Percentiles rank a stretch among this genome's conserved stretches.
Evolutionary conservation across 2,888 invertebrate genomes (phyloP).

Genomic region (Drosophila borborema): DNA sequence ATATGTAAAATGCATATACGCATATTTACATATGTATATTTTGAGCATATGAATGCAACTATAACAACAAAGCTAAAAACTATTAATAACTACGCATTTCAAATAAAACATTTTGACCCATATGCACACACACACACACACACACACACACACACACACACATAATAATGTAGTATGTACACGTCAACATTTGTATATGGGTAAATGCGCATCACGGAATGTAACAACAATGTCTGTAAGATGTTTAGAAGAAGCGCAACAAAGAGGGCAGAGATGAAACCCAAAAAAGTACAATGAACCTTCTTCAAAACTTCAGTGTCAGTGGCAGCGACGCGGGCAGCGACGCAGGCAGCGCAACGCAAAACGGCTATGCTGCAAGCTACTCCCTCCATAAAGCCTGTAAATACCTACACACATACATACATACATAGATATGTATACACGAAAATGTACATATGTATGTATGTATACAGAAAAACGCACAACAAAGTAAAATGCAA

Average conservation of each 20-base stretch:
- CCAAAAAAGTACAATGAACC: slow-evolving; percentile 76
- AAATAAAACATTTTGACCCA: slow-evolving; percentile 64
- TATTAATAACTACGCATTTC: slow-evolving; percentile 33
- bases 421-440: slow-evolving; percentile 1
- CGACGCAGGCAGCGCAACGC: slow-evolving; percentile 36
- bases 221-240: slow-evolving; percentile 33
- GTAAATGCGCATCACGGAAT: slow-evolving; percentile 29
- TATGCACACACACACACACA: slow-evolving; percentile 17
- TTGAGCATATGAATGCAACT: neutral
- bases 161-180: neutral
- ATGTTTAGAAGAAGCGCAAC: slow-evolving; percentile 36
- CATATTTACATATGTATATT: too few species aligned
- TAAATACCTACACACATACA: slow-evolving; percentile 5
- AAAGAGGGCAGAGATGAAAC: slow-evolving; percentile 39
- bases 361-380: slow-evolving; percentile 45
- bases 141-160: neutral
- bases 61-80: neutral
- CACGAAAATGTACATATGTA: neutral
- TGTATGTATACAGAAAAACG: slow-evolving; percentile 40
- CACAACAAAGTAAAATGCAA: slow-evolving; percentile 61
- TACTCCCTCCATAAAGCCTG: slow-evolving; percentile 16
- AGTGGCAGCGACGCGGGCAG: slow-evolving; percentile 40
- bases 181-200: neutral
- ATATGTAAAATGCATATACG: neutral
- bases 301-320: slow-evolving; percentile 56